A percentile compares a stretch with the other conserved stretches of the same genome.
Conservation (phyloP, 2,797 vertebrate species). For the Gephyroberyx darwinii region DNA sequence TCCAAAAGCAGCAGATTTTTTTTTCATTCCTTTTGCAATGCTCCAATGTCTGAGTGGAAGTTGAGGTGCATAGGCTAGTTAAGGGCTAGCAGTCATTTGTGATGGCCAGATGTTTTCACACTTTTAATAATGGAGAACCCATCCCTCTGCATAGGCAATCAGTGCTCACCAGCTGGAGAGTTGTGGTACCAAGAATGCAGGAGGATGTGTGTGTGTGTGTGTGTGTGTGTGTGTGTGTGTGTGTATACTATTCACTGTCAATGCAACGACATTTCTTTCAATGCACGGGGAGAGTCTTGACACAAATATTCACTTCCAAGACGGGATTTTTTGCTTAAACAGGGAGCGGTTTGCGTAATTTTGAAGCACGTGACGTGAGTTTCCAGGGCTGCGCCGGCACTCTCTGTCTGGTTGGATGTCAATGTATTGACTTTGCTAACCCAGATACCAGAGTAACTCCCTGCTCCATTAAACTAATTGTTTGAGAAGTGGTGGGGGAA, state of each 20-base stretch:
- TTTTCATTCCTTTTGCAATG: not conserved
- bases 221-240: not conserved
- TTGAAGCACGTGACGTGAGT: slow-evolving; percentile 37
- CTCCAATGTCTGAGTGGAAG: not conserved
- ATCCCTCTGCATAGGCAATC: not conserved
- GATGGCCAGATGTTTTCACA: not conserved
- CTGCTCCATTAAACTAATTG: slow-evolving; percentile 80
- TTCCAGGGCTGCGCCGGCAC: slow-evolving; percentile 47
- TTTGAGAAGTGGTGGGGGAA: slow-evolving; percentile 66
- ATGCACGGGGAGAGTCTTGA: not conserved
- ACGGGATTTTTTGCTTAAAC: slow-evolving; percentile 29
- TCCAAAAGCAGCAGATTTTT: not conserved
- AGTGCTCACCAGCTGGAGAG: not conserved
- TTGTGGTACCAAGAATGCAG: not conserved
- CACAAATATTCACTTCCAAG: not conserved
- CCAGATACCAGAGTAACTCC: slow-evolving; percentile 64
- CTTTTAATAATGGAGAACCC: not conserved
- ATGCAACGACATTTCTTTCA: slow-evolving; percentile 1
- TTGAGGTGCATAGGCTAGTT: too few species aligned
- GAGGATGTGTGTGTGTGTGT: not conserved
- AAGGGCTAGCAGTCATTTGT: too few species aligned
- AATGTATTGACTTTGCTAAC: slow-evolving; percentile 75
- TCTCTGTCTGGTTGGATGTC: slow-evolving; percentile 60
- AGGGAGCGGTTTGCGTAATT: slow-evolving; percentile 27
- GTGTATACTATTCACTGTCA: not conserved